Base-by-base conservation (phyloP, 1,140 invertebrate genomes). In the Tetramorium alpestre region DNA sequence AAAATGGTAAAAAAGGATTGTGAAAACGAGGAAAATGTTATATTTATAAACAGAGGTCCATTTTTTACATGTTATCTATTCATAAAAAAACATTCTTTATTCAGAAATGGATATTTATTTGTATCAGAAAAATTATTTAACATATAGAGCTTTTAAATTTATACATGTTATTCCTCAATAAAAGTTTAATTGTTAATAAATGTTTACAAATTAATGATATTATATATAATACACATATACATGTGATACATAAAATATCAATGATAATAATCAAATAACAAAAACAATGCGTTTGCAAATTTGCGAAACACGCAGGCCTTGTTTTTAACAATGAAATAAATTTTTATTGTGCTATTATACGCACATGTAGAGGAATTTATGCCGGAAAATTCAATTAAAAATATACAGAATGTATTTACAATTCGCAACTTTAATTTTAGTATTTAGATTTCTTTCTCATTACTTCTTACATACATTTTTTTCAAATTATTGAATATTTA, bases 161-260 rank as follows among this genome's bases (percentile, higher is more conserved):
- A 60, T 18, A 5, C 33, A 28, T 6, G 11, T 38, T 44, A n/a
- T 7, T 41, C 10, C 16, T 18, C 3, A 38, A 6, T 67, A 51
- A 33, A 78, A 73, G 69, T 78, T 58, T 51, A 49, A 49, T 80
- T 62, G 44, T 62, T 80, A 62, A 28, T 13, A 62, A 75, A 86
- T 25, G 4, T n/a, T 69, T 13, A 11, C n/a, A 60, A 67, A 73
- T 56, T 72, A 84, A 82, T 87, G 25, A 28, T 28, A 64, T 41
- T 41, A 7, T 62, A 28, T 25, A 41, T 41, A 65, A 65, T 41
- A 65, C 18, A 41, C 8, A 6, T 54, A 38, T 18, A n/a, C 6
- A 8, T 60, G 13, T 28, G 11, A 28, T 16, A 11, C 1, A 51
- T 54, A 10, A 33, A 47, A 56, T 69, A 77, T 67, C 38, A 7